Conservation (phyloP, 2,888 invertebrate species). For the Drosophila planitibia region DNA sequence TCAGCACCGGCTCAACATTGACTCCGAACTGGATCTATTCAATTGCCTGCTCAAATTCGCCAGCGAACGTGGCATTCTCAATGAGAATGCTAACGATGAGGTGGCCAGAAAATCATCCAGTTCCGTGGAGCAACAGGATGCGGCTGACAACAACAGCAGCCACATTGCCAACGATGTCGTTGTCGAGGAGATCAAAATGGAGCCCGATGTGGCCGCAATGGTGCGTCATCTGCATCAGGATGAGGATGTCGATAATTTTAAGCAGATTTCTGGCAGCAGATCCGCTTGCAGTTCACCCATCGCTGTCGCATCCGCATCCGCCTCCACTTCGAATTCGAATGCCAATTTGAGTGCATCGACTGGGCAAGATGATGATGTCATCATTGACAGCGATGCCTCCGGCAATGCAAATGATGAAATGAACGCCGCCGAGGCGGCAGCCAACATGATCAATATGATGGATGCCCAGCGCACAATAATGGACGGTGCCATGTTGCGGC, state of each 20-base stretch:
- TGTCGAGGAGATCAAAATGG: slow-evolving; percentile 83
- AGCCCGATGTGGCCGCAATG: slow-evolving; percentile 82
- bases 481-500: slow-evolving; percentile 86
- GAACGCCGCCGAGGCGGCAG: slow-evolving; percentile 54
- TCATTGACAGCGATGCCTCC: slow-evolving; percentile 80
- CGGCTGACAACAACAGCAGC: slow-evolving; percentile 18
- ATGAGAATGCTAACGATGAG: slow-evolving; percentile 57
- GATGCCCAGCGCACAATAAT: slow-evolving; percentile 80
- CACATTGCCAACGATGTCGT: slow-evolving; percentile 44
- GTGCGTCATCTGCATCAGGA: slow-evolving; percentile 77
- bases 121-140: slow-evolving; percentile 46
- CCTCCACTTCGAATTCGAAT: slow-evolving; percentile 27
- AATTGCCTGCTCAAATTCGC: slow-evolving; percentile 90
- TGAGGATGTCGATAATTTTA: slow-evolving; percentile 56
- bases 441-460: slow-evolving; percentile 77
- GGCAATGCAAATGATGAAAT: slow-evolving; percentile 57
- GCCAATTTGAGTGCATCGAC: not conserved
- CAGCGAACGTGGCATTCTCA: slow-evolving; percentile 86
- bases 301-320: not conserved
- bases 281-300: slow-evolving; percentile 29
- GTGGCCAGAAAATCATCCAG: slow-evolving; percentile 5
- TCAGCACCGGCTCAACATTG: slow-evolving; percentile 90
- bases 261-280: slow-evolving; percentile 20
- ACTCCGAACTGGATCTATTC: slow-evolving; percentile 92
- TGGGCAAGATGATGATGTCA: slow-evolving; percentile 75